Conservation (phyloP, 2,113 vertebrate genomes). For the Campylorhamphus procurvoides region DNA sequence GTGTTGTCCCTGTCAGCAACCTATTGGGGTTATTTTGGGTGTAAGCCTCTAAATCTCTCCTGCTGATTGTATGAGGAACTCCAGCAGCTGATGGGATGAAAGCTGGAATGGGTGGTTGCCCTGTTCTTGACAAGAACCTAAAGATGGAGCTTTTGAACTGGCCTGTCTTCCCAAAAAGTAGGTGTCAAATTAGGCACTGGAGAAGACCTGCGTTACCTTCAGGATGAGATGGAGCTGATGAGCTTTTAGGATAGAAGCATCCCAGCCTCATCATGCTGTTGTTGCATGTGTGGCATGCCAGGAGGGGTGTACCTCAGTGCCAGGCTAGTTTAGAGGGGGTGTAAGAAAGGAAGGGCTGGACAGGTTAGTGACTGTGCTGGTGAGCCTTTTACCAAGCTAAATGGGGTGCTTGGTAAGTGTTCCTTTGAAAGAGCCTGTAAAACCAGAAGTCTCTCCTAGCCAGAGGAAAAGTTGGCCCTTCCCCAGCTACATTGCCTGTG, state of each 20-base stretch:
- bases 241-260: neutral
- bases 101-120: neutral
- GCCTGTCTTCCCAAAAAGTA: neutral
- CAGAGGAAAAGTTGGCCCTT: neutral
- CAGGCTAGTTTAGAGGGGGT: neutral
- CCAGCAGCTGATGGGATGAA: neutral
- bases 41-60: neutral
- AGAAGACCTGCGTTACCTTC: neutral
- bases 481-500: neutral
- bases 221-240: neutral
- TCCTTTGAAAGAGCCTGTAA: neutral
- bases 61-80: neutral
- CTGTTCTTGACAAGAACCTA: neutral
- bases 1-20: neutral
- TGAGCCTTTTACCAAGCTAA: neutral
- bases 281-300: neutral
- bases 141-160: neutral
- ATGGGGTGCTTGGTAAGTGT: neutral
- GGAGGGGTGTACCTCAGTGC: neutral
- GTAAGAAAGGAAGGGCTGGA: neutral
- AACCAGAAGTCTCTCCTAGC: neutral
- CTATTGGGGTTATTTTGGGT: neutral
- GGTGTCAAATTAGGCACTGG: neutral
- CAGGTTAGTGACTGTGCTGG: neutral
- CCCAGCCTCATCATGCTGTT: neutral